Evolutionary conservation across 2,888 invertebrate genomes (phyloP).

Genomic region (Nomada fabriciana): DNA sequence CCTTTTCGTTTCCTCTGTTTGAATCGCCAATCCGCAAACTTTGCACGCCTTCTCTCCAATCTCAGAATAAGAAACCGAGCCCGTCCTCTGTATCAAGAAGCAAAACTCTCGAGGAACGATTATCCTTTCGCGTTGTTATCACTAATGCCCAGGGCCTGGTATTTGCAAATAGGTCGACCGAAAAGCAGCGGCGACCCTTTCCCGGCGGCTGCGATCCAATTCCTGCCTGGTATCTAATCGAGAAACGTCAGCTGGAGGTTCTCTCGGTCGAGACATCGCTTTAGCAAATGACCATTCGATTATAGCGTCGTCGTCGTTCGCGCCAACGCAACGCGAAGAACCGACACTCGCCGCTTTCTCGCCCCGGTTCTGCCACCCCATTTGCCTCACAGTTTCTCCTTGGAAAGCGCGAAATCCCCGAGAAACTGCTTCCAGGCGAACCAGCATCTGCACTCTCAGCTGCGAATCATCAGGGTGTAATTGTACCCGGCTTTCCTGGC

Average conservation of each 20-base stretch:
- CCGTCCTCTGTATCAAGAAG: slow-evolving; percentile 2
- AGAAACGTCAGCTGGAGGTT: slow-evolving; percentile 32
- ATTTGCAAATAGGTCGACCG: slow-evolving; percentile 7
- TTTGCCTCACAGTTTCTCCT: slow-evolving; percentile 23
- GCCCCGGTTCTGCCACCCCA: slow-evolving; percentile 6
- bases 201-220: neutral
- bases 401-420: slow-evolving; percentile 34
- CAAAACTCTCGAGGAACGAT: neutral
- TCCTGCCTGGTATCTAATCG: slow-evolving; percentile 1
- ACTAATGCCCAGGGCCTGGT: slow-evolving; percentile 5
- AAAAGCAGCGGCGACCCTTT: slow-evolving; percentile 11
- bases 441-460: slow-evolving; percentile 52
- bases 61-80: neutral
- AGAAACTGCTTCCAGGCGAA: slow-evolving; percentile 43
- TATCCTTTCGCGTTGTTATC: slow-evolving; percentile 26
- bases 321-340: neutral
- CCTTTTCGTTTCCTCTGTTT: neutral
- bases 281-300: slow-evolving; percentile 37
- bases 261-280: neutral
- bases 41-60: neutral
- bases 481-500: slow-evolving; percentile 44
- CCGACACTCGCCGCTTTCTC: slow-evolving; percentile 11
- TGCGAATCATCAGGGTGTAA: slow-evolving; percentile 62
- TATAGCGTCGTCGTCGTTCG: slow-evolving; percentile 5
- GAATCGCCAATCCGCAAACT: neutral